Evolutionary conservation across 1,140 invertebrate species (phyloP).

Genomic region (Pissodes strobi): DNA sequence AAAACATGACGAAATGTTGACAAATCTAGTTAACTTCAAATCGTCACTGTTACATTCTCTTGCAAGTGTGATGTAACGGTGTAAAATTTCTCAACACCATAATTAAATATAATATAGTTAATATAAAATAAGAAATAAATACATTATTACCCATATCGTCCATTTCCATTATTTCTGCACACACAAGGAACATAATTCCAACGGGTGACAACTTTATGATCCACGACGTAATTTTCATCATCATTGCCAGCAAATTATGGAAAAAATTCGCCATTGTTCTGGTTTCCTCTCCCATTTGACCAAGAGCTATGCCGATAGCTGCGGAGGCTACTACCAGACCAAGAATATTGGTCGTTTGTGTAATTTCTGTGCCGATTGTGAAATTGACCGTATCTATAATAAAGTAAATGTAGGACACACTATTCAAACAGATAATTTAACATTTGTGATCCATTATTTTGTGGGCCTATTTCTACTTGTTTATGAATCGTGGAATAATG

Average conservation of each 20-base stretch:
- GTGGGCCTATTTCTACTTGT: too few relatives aligned
- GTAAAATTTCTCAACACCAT: too few relatives aligned
- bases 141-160: slow-evolving; percentile 69
- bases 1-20: too few relatives aligned
- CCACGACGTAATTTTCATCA: slow-evolving; percentile 76
- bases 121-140: too few relatives aligned
- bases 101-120: too few relatives aligned
- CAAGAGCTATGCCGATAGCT: slow-evolving; percentile 68
- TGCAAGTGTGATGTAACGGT: too few relatives aligned
- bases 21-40: too few relatives aligned
- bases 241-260: slow-evolving; percentile 65
- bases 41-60: too few relatives aligned
- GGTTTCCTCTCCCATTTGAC: slow-evolving; percentile 65
- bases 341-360: slow-evolving; percentile 68
- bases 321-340: slow-evolving; percentile 73
- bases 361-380: slow-evolving; percentile 60
- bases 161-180: slow-evolving; percentile 80
- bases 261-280: slow-evolving; percentile 69
- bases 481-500: too few relatives aligned
- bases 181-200: slow-evolving; percentile 81
- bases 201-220: slow-evolving; percentile 80
- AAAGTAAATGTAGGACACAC: too few relatives aligned
- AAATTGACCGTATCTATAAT: slow-evolving; percentile 56
- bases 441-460: too few relatives aligned
- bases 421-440: too few relatives aligned